These are phyloP conservation scores for Antennarius maculatus DNA, from an alignment of 2,797 vertebrate species.

Conservation along the genomic window DNA sequence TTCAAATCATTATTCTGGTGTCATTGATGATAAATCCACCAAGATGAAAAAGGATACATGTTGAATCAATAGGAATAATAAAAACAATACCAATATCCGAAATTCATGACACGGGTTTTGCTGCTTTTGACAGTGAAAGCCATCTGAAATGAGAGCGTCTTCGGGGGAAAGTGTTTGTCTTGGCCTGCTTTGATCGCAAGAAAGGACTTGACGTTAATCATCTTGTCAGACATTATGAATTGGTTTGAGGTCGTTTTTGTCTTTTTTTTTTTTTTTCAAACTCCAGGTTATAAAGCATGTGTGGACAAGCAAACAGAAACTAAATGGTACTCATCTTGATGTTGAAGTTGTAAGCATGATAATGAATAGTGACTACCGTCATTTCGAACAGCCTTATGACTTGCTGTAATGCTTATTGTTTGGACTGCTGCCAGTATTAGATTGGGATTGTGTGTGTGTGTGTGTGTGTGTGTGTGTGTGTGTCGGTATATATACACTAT, in stretches of 20 bases:
- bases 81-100: conserved; percentile 2
- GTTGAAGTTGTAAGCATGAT: background rate
- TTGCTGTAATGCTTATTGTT: conserved; percentile 9
- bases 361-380: background rate
- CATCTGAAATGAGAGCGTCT: conserved; percentile 31
- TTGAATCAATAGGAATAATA: conserved; percentile 11
- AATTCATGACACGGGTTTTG: background rate
- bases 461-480: background rate
- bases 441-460: background rate
- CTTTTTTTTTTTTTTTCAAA: too few relatives aligned
- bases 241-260: background rate
- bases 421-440: conserved; percentile 1
- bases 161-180: conserved; percentile 8
- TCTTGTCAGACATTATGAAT: conserved; percentile 24
- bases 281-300: conserved; percentile 9
- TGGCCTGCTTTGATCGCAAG: conserved; percentile 6
- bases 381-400: background rate
- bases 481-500: too few relatives aligned
- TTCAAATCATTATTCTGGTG: background rate
- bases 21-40: background rate
- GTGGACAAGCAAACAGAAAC: conserved; percentile 21
- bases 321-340: background rate
- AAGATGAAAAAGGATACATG: background rate
- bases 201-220: conserved; percentile 32
- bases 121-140: conserved; percentile 19